Percentiles rank a stretch among this genome's conserved stretches.
phyloP scores from a whole-genome alignment of 2,888 invertebrate genomes.

The Laspeyria flexula region DNA sequence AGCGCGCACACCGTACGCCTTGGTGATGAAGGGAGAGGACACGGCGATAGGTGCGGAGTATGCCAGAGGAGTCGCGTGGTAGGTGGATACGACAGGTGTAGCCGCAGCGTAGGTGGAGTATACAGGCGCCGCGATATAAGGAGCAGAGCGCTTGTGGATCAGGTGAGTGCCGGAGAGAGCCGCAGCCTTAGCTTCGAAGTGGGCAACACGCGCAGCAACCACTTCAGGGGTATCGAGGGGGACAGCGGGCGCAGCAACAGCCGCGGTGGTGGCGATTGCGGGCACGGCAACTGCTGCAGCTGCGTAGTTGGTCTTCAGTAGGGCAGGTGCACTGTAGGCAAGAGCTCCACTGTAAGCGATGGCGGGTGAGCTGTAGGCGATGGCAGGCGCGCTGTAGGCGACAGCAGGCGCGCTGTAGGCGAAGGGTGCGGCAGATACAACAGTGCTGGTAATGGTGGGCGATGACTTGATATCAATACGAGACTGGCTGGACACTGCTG shows the following conservation, averaged over 20 bases:
- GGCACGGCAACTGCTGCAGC: conserved; percentile 48
- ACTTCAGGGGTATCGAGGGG: conserved; percentile 76
- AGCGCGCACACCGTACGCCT: conserved; percentile 69
- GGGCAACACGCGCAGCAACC: conserved; percentile 72
- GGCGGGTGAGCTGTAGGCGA: conserved; percentile 34
- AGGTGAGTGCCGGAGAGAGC: conserved; percentile 62
- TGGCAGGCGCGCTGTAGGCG: conserved; percentile 59
- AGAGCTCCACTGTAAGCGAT: no score
- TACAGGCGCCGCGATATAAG: conserved; percentile 43
- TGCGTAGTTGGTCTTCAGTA: conserved; percentile 20
- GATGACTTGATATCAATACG: conserved; percentile 70
- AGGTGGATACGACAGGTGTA: conserved; percentile 57
- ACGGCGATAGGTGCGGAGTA: conserved; percentile 60
- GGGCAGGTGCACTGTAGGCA: no score
- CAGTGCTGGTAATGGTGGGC: conserved; percentile 68
- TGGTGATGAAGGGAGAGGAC: conserved; percentile 60
- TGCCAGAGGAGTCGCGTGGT: conserved; percentile 54
- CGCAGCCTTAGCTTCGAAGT: conserved; percentile 70
- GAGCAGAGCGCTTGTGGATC: conserved; percentile 74
- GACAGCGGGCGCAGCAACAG: conserved; percentile 53
- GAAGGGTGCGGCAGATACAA: conserved; percentile 50
- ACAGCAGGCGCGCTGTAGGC: conserved; percentile 59
- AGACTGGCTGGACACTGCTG: conserved; percentile 70
- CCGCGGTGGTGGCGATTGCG: conserved; percentile 37
- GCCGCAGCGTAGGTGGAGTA: conserved; percentile 58